These are phyloP conservation scores for Steatocranus sp. DNA, from an alignment of 2,797 vertebrate genomes.

Conservation along the genomic window DNA sequence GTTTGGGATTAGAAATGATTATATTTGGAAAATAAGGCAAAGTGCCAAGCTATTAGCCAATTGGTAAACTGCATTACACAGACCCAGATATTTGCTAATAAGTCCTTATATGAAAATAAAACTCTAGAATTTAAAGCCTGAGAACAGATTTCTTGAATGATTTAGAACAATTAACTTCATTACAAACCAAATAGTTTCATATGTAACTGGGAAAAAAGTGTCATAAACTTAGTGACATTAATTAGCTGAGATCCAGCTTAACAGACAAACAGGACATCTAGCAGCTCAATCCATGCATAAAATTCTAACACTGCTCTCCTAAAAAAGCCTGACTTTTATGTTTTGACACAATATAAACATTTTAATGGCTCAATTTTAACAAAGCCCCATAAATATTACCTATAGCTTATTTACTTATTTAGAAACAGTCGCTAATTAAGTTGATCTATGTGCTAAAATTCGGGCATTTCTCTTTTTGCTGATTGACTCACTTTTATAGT, in stretches of 20 bases:
- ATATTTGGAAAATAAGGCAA: not conserved
- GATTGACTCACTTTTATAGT: rapidly evolving
- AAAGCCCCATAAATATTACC: not conserved
- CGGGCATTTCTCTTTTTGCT: not conserved
- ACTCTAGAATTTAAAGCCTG: not conserved
- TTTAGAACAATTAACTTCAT: not conserved
- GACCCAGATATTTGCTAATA: not conserved
- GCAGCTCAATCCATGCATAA: not conserved
- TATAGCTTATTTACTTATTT: not conserved
- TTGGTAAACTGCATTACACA: not conserved
- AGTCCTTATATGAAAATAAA: not conserved
- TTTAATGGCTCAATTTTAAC: not conserved
- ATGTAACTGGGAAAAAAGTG: not conserved
- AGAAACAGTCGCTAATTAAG: rapidly evolving
- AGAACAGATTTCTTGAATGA: not conserved
- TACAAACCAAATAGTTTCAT: not conserved
- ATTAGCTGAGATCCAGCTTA: not conserved
- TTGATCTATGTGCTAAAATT: not conserved
- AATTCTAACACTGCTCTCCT: not conserved
- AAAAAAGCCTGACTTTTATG: not conserved
- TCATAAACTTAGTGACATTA: not conserved
- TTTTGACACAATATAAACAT: not conserved
- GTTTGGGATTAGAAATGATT: not conserved
- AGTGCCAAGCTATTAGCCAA: rapidly evolving
- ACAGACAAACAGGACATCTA: not conserved